phyloP scores from a whole-genome alignment of 1,140 invertebrate species.

The Trypoxylus dichotomus region DNA sequence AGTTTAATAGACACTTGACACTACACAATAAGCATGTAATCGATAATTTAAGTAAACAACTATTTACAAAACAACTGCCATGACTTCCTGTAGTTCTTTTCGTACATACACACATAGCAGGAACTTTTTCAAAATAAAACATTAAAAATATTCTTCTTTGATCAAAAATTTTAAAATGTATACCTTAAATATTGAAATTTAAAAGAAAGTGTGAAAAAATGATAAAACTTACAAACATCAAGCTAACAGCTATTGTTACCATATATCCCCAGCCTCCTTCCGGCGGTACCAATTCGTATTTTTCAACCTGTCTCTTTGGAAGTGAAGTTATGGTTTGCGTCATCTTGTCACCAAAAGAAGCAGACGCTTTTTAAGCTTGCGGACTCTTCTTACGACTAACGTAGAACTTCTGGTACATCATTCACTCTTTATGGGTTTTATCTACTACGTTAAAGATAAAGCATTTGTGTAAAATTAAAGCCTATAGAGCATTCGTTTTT shows the following conservation, averaged over 20 bases:
- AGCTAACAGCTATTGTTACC: conserved; percentile 31
- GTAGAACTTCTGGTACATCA: background rate
- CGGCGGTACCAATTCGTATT: conserved; percentile 30
- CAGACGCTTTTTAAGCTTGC: background rate
- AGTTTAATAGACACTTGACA: no score
- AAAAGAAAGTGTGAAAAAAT: background rate
- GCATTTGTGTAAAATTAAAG: background rate
- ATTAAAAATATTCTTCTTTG: no score
- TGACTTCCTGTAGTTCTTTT: no score
- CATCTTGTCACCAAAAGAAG: background rate
- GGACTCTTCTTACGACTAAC: background rate
- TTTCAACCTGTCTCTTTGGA: background rate
- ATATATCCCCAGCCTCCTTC: conserved; percentile 40
- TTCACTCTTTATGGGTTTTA: background rate
- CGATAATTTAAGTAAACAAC: no score
- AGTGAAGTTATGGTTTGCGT: background rate
- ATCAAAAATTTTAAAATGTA: no score
- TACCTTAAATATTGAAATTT: background rate
- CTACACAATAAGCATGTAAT: no score
- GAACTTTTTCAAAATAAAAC: no score
- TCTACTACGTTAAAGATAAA: background rate
- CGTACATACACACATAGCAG: no score
- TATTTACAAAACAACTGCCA: no score
- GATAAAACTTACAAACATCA: conserved; percentile 31
- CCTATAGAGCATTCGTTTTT: background rate